Conservation (phyloP, 2,113 vertebrate species). For the Oreochromis tanganicae region DNA sequence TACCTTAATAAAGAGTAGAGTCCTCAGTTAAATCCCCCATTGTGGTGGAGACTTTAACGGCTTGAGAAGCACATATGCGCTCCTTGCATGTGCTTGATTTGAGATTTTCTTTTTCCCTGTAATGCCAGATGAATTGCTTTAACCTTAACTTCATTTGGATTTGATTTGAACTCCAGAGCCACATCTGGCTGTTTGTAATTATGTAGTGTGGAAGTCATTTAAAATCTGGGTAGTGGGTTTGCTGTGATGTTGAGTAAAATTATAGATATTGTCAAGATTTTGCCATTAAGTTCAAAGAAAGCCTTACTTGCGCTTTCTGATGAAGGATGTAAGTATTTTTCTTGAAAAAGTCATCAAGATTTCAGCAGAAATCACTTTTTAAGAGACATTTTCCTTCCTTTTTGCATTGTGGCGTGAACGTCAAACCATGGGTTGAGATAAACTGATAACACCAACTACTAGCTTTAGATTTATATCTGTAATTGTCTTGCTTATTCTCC, state of each 20-base stretch:
- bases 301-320: not conserved
- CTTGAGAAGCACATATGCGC: constrained; percentile 3
- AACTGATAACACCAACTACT: constrained; percentile 10
- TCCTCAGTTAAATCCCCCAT: not conserved
- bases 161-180: not conserved
- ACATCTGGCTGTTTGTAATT: constrained; percentile 20
- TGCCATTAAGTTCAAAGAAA: constrained; percentile 16
- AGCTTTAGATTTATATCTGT: constrained; percentile 28
- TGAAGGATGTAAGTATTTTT: not conserved
- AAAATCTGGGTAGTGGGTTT: not conserved
- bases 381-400: not conserved
- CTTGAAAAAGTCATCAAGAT: not conserved
- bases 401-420: constrained; percentile 9
- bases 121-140: not conserved
- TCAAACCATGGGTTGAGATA: constrained; percentile 27
- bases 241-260: not conserved
- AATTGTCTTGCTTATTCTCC: constrained; percentile 47
- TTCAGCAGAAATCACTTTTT: not conserved
- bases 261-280: not conserved
- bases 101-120: not conserved
- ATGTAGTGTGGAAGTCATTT: constrained; percentile 10
- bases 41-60: not conserved
- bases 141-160: not conserved
- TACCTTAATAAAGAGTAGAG: constrained; percentile 12
- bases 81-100: constrained; percentile 16